Evolutionary conservation across 2,797 vertebrate species (phyloP).

Genomic region (Menidia menidia): DNA sequence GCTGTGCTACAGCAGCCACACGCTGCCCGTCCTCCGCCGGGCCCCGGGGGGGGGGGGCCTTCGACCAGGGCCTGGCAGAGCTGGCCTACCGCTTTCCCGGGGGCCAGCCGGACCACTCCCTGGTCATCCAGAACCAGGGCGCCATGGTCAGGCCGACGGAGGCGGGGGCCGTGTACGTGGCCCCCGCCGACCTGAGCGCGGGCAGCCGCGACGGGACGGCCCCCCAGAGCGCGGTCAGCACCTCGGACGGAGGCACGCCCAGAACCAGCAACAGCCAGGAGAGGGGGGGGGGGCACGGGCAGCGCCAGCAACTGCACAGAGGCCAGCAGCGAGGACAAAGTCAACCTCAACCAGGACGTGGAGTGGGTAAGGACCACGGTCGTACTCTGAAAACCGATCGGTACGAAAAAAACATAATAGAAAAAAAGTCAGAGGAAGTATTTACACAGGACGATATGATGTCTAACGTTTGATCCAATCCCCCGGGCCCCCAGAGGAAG

Average conservation of each 20-base stretch:
- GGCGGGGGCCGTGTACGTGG: slow-evolving; percentile 82
- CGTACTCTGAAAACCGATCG: not conserved
- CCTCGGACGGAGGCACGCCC: slow-evolving; percentile 79
- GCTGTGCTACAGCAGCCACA: slow-evolving; percentile 87
- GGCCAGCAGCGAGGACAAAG: slow-evolving; percentile 71
- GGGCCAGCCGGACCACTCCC: slow-evolving; percentile 81
- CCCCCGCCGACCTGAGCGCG: slow-evolving; percentile 76
- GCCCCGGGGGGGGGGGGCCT: slow-evolving; percentile 71
- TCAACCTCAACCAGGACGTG: slow-evolving; percentile 70
- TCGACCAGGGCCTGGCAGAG: slow-evolving; percentile 79
- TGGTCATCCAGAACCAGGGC: slow-evolving; percentile 86
- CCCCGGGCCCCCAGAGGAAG: not conserved
- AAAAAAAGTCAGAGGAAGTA: no score
- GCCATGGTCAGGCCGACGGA: slow-evolving; percentile 81
- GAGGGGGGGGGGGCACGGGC: slow-evolving; percentile 66
- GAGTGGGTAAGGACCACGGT: slow-evolving; percentile 71
- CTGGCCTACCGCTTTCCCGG: slow-evolving; percentile 77
- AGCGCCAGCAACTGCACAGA: slow-evolving; percentile 74
- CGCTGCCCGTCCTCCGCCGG: slow-evolving; percentile 82
- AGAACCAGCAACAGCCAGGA: slow-evolving; percentile 78
- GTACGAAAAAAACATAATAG: not conserved
- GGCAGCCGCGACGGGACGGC: slow-evolving; percentile 79
- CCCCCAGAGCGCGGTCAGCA: slow-evolving; percentile 74
- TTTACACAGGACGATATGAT: not conserved
- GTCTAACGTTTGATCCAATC: not conserved